Evolutionary conservation across 2,888 invertebrate genomes (phyloP).

Genomic region (Coelinius sp.): DNA sequence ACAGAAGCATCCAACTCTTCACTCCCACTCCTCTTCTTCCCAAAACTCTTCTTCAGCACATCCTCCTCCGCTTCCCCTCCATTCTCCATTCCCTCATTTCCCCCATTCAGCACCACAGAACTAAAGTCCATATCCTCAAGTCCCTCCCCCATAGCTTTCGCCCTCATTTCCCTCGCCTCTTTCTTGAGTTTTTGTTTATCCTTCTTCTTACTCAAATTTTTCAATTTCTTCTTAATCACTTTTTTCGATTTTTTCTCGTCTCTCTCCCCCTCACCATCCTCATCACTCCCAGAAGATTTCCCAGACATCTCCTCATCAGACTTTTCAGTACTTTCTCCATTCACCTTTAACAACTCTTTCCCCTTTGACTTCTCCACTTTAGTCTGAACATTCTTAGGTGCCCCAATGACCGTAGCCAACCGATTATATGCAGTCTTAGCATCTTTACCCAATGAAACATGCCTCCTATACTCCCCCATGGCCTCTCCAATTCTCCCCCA

Average conservation of each 20-base stretch:
- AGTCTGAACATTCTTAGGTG: constrained; percentile 52
- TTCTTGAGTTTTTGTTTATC: constrained; percentile 71
- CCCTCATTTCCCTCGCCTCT: constrained; percentile 70
- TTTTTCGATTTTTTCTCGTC: constrained; percentile 49
- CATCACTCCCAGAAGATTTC: constrained; percentile 49
- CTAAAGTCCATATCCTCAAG: constrained; percentile 66
- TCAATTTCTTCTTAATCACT: constrained; percentile 61
- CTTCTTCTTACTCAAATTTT: constrained; percentile 60
- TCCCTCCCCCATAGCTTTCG: constrained; percentile 71
- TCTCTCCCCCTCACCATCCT: constrained; percentile 39
- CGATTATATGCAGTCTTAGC: constrained; percentile 71
- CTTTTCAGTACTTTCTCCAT: too few relatives aligned
- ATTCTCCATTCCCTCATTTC: constrained; percentile 46
- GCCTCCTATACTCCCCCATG: constrained; percentile 66
- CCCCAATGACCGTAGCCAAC: constrained; percentile 68
- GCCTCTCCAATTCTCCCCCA: constrained; percentile 69
- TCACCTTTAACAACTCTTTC: constrained; percentile 43
- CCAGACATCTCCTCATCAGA: constrained; percentile 48
- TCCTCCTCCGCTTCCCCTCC: constrained; percentile 41
- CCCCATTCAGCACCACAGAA: constrained; percentile 50
- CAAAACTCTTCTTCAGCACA: constrained; percentile 4
- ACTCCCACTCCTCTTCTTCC: constrained; percentile 45
- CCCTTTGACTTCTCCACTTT: constrained; percentile 54
- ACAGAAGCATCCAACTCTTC: constrained; percentile 39
- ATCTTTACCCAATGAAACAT: constrained; percentile 68